Evolutionary conservation across 2,888 invertebrate species (phyloP).

Genomic region (Caenorhabditis auriculariae): DNA sequence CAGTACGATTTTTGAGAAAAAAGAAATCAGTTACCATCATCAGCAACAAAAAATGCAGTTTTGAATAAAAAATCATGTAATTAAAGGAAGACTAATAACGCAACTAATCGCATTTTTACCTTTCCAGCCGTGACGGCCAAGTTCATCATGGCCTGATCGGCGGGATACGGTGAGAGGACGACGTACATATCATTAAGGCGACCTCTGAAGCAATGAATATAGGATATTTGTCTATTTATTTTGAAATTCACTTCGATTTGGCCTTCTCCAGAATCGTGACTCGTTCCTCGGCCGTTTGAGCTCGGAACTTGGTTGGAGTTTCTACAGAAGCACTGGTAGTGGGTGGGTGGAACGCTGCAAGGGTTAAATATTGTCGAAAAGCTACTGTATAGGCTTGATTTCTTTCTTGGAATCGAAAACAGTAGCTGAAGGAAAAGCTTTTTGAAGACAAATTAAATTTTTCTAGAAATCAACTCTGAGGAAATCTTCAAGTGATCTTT

Average conservation of each 20-base stretch:
- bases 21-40: no score
- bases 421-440: no score
- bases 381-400: no score
- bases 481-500: no score
- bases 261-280: slow-evolving; percentile 38
- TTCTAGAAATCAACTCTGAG: no score
- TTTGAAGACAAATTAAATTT: no score
- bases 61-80: no score
- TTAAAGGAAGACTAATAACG: background rate
- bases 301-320: slow-evolving; percentile 18
- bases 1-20: background rate
- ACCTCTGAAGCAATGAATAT: slow-evolving; percentile 6
- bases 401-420: no score
- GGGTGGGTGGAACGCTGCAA: no score
- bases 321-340: background rate
- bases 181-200: slow-evolving; percentile 28
- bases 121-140: slow-evolving; percentile 19
- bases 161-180: slow-evolving; percentile 15
- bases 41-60: no score
- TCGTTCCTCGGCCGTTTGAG: slow-evolving; percentile 30
- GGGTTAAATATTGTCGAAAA: no score
- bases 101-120: background rate
- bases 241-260: slow-evolving; percentile 21
- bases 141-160: slow-evolving; percentile 21
- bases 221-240: no score